Evolutionary conservation across 2,113 vertebrate genomes (phyloP).

Genomic region (Myocastor coypus): DNA sequence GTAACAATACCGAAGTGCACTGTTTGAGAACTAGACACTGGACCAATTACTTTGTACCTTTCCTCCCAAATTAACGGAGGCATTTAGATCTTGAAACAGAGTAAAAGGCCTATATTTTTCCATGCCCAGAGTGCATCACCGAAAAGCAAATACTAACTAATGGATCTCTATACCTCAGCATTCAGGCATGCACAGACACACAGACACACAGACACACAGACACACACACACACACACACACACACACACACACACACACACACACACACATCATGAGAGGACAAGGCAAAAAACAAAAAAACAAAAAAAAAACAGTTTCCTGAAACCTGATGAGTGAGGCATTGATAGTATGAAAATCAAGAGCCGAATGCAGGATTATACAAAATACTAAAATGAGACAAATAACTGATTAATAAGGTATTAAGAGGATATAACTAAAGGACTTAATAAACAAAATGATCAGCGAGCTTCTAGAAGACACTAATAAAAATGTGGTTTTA

Average conservation of each 20-base stretch:
- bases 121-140: not conserved
- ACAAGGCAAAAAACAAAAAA: no score
- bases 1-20: not conserved
- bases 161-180: not conserved
- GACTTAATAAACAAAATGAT: not conserved
- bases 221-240: no score
- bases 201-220: no score
- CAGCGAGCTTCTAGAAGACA: not conserved
- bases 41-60: not conserved
- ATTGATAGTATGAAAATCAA: not conserved
- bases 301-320: not conserved
- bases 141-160: not conserved
- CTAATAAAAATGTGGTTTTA: not conserved
- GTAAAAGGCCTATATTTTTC: not conserved
- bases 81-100: not conserved
- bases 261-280: not conserved
- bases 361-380: not conserved
- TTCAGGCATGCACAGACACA: not conserved
- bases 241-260: no score
- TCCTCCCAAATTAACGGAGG: no score
- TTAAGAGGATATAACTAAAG: not conserved
- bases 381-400: not conserved
- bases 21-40: not conserved
- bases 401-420: not conserved
- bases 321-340: not conserved